Conservation (phyloP, 2,888 invertebrate genomes). For the Crematogaster levior region DNA sequence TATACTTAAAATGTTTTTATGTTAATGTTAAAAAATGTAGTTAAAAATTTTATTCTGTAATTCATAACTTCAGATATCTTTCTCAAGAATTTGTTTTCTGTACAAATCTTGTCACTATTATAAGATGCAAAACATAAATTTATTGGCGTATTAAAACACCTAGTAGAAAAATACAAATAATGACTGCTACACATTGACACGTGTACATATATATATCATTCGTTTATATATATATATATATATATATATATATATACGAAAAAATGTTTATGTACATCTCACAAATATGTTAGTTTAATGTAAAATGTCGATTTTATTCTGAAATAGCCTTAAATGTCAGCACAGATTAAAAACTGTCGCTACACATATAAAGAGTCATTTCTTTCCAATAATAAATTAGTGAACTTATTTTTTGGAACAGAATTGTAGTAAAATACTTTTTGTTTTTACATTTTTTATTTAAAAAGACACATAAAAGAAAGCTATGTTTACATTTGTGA, state of each 20-base stretch:
- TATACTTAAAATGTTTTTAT: background rate
- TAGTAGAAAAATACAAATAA: background rate
- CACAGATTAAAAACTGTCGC: background rate
- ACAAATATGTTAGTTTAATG: conserved; percentile 13
- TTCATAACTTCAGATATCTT: background rate
- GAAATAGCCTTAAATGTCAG: conserved; percentile 2
- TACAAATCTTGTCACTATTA: background rate
- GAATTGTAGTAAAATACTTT: too few relatives aligned
- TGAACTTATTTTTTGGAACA: too few relatives aligned
- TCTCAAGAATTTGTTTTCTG: background rate
- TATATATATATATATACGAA: too few relatives aligned
- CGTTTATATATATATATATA: too few relatives aligned
- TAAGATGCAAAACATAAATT: background rate
- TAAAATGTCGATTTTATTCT: background rate
- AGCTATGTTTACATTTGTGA: conserved; percentile 12
- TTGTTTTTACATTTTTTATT: background rate
- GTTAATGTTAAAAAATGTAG: background rate
- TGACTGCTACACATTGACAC: background rate
- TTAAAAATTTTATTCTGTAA: background rate
- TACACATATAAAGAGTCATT: background rate
- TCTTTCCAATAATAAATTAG: conserved; percentile 4
- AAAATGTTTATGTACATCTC: conserved; percentile 14
- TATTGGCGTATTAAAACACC: background rate
- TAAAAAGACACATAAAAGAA: background rate
- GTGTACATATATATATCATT: background rate